Evolutionary conservation across 2,113 vertebrate genomes (phyloP).

Genomic region (Hippolais icterina): DNA sequence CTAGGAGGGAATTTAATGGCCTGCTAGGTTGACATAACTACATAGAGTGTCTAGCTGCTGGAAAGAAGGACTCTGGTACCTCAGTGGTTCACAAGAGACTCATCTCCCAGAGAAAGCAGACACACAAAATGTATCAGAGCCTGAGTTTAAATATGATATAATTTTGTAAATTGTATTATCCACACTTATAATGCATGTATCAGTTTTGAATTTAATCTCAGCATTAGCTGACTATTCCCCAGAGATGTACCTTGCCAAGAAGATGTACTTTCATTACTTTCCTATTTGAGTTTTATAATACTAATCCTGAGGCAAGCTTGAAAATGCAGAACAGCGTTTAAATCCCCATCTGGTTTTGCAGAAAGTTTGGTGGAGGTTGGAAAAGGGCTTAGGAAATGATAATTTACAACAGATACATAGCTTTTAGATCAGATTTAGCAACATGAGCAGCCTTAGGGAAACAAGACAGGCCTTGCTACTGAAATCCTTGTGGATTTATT

Average conservation of each 20-base stretch:
- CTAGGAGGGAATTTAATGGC: neutral
- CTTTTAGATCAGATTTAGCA: neutral
- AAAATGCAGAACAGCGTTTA: neutral
- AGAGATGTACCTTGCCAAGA: neutral
- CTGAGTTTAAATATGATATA: neutral
- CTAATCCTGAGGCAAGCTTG: neutral
- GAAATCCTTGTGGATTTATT: neutral
- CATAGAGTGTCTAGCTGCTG: neutral
- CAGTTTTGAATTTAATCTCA: neutral
- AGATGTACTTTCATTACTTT: neutral
- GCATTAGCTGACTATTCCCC: neutral
- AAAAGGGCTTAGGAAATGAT: neutral
- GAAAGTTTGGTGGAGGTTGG: neutral
- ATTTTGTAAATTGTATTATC: conserved; percentile 5
- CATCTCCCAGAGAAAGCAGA: neutral
- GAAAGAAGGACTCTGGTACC: neutral
- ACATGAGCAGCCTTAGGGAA: neutral
- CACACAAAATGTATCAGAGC: neutral
- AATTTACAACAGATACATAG: neutral
- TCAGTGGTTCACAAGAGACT: neutral
- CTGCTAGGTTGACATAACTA: neutral
- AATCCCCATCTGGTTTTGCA: neutral
- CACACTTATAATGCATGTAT: neutral
- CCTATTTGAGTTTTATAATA: neutral
- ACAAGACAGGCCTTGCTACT: neutral